A percentile compares a stretch with the other conserved stretches of the same genome.
These are phyloP conservation scores for Sceloporus undulatus DNA, from an alignment of 2,113 vertebrate species.

Conservation along the genomic window DNA sequence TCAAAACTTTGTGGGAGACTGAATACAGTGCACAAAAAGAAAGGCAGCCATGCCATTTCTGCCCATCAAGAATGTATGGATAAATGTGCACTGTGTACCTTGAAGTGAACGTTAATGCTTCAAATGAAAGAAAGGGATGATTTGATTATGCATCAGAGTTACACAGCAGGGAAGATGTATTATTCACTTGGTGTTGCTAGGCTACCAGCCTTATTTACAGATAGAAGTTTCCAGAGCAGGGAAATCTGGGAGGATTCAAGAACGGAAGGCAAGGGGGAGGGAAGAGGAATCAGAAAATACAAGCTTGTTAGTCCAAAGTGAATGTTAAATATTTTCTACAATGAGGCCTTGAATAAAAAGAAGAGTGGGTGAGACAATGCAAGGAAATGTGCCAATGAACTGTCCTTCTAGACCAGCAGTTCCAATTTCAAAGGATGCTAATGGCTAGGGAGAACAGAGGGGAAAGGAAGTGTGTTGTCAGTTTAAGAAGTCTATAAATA, in stretches of 20 bases:
- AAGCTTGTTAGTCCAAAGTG: slow-evolving; percentile 34
- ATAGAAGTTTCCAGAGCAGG: slow-evolving; percentile 67
- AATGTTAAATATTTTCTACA: slow-evolving; percentile 27
- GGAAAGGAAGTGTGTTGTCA: not conserved
- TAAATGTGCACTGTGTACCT: slow-evolving; percentile 36
- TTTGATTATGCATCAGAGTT: slow-evolving; percentile 65
- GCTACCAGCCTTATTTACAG: slow-evolving; percentile 76
- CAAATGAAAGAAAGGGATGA: slow-evolving; percentile 55
- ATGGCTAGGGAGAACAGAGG: not conserved
- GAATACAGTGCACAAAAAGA: not conserved
- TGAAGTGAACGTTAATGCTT: slow-evolving; percentile 11
- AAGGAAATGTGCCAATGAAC: not conserved
- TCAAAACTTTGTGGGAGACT: not conserved
- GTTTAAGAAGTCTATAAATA: slow-evolving; percentile 8
- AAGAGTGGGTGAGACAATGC: not conserved
- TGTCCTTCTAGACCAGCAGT: slow-evolving; percentile 6
- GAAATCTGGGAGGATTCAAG: slow-evolving; percentile 55
- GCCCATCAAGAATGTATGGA: not conserved
- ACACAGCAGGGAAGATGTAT: slow-evolving; percentile 61
- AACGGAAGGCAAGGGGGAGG: slow-evolving; percentile 45
- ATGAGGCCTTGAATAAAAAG: not conserved
- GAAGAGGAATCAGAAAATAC: slow-evolving; percentile 48
- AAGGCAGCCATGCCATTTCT: slow-evolving; percentile 2
- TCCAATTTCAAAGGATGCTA: not conserved
- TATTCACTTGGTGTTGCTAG: slow-evolving; percentile 74